A percentile compares a stretch with the other conserved stretches of the same genome.
phyloP scores from a whole-genome alignment of 2,797 vertebrate species.

The Poeciliopsis gracilis region DNA sequence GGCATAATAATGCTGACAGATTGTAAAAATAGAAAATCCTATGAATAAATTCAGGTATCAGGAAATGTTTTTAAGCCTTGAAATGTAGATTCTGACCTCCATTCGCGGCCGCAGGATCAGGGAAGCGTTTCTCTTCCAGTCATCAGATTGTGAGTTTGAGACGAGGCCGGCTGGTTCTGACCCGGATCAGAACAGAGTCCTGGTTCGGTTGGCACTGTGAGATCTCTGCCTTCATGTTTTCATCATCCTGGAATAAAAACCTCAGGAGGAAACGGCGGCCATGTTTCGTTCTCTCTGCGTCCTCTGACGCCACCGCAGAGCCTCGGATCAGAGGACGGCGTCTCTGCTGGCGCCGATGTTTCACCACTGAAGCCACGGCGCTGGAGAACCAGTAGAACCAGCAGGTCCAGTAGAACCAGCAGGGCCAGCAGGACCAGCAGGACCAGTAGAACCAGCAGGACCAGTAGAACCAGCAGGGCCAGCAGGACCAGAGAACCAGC shows the following conservation, averaged over 20 bases:
- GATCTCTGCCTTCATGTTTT: slow-evolving; percentile 5
- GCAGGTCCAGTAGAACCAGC: too few species aligned
- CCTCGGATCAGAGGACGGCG: slow-evolving; percentile 1
- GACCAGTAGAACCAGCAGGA: too few species aligned
- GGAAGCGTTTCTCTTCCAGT: neutral
- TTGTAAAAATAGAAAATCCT: neutral
- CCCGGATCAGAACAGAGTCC: too few species aligned
- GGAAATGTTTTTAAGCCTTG: neutral
- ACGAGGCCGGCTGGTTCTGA: too few species aligned
- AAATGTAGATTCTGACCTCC: slow-evolving; percentile 9
- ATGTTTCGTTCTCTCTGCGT: slow-evolving; percentile 7
- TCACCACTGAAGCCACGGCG: neutral
- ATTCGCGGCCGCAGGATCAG: neutral
- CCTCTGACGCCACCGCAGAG: slow-evolving; percentile 22
- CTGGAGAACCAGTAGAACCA: too few species aligned
- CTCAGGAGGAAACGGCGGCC: neutral
- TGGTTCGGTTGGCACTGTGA: neutral
- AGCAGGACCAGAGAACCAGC: too few species aligned
- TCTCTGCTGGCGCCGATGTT: neutral
- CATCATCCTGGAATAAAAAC: slow-evolving; percentile 7
- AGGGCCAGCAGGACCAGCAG: too few species aligned
- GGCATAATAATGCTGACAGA: neutral
- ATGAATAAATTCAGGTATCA: neutral
- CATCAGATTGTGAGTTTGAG: slow-evolving; percentile 1
- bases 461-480: too few species aligned